Percentiles rank a stretch among this genome's conserved stretches.
Evolutionary conservation across 2,113 vertebrate genomes (phyloP).

Genomic region (Phyllostomus hastatus): DNA sequence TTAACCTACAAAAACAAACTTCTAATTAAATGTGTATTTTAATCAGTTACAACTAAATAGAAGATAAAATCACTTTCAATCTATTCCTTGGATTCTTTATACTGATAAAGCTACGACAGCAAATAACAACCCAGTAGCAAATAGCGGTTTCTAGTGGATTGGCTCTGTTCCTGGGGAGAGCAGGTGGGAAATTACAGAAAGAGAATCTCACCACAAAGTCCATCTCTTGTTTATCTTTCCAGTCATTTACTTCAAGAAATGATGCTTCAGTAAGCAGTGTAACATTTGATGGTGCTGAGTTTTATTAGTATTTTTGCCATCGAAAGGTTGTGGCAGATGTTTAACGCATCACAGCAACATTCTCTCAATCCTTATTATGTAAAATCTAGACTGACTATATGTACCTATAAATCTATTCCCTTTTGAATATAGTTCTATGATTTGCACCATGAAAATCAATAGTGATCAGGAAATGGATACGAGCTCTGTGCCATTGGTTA

Average conservation of each 20-base stretch:
- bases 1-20: slow-evolving; percentile 18
- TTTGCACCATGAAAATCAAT: background rate
- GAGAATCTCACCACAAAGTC: background rate
- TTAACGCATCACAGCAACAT: background rate
- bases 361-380: background rate
- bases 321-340: background rate
- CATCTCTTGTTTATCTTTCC: background rate
- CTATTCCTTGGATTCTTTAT: background rate
- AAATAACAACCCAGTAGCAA: slow-evolving; percentile 12
- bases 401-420: background rate
- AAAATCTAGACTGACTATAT: background rate
- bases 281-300: background rate
- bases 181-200: background rate
- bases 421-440: background rate
- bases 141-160: background rate
- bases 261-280: background rate
- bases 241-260: background rate
- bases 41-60: background rate
- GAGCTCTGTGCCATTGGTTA: background rate
- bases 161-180: background rate
- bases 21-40: slow-evolving; percentile 26
- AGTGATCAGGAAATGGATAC: background rate
- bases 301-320: background rate
- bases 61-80: background rate
- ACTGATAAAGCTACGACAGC: background rate